Evolutionary conservation across 2,797 vertebrate species (phyloP), one percentile per base, ranked within the genome.

Genomic region (Scomberomorus guttatus): DNA sequence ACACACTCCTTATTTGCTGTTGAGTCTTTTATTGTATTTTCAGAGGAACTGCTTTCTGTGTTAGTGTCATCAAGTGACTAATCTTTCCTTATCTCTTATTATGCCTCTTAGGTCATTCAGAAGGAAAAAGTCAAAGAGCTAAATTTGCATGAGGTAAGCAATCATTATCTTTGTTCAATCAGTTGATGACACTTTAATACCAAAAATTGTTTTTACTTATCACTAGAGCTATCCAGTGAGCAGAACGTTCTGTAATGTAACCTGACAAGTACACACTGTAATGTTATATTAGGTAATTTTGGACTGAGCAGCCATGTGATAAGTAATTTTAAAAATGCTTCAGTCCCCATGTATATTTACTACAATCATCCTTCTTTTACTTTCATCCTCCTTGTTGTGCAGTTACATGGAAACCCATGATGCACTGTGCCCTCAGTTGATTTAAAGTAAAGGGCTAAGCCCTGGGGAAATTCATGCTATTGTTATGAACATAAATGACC

Each of bases 101-200:
- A 44, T 69, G 80, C 87, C 60, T 94, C 93, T 34, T 90, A 99
- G 98, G 98, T 99, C 79, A 99, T 99, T 93, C 97, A 99, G 90
- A 99, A 99, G 94, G 98, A 99, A 90, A 99, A 99, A 89, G 98
- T 99, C 88, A 99, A 99, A 96, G 98, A 99, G 89, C 93, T 99
- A 93, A 99, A 99, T 91, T 94, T 99, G 65, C 98, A 99, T 82
- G 98, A 99, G 97, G 98, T 99, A 94, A 97, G 97, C 18, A 52
- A 32, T 27, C n/a, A 17, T 75, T 24, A 15, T 46, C 17, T 75
- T 72, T 32, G 2, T 56, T 74, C 20, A 22, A 78, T 82, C 46
- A 72, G 20, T 55, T 69, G 25, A 62, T 12, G 34, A 75, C 13
- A 39, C 42, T 60, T 66, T 1, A 39, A 52, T 46, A 20, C 18